phyloP scores from a whole-genome alignment of 2,888 invertebrate species.

The Ctena decussata region DNA sequence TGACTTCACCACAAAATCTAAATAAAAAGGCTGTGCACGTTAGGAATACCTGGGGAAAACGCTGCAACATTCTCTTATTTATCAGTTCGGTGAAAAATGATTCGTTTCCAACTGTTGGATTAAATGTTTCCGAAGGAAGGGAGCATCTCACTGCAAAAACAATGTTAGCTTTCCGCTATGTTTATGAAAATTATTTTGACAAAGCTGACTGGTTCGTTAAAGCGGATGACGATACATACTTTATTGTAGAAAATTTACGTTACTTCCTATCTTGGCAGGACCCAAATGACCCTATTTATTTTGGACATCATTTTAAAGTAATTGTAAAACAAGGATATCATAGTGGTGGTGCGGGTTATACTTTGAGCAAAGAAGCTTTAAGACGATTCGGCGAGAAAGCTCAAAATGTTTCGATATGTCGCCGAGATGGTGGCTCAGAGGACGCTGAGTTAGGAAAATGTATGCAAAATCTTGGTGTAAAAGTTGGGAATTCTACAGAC shows the following conservation, averaged over 20 bases:
- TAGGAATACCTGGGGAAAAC: slow-evolving; percentile 97
- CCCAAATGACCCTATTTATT: slow-evolving; percentile 92
- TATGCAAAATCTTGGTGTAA: slow-evolving; percentile 82
- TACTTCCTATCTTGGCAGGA: slow-evolving; percentile 92
- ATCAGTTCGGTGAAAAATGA: slow-evolving; percentile 89
- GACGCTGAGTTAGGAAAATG: slow-evolving; percentile 84
- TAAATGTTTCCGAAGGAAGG: slow-evolving; percentile 95
- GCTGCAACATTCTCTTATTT: slow-evolving; percentile 89
- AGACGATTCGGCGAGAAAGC: slow-evolving; percentile 91
- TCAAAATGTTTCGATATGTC: slow-evolving; percentile 64
- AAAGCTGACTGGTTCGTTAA: slow-evolving; percentile 99
- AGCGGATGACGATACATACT: slow-evolving; percentile 99
- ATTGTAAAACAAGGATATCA: slow-evolving; percentile 86
- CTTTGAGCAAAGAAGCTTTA: slow-evolving; percentile 94
- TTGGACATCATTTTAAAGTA: slow-evolving; percentile 87
- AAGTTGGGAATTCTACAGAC: slow-evolving; percentile 80
- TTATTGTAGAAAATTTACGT: slow-evolving; percentile 97
- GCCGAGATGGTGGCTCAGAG: slow-evolving; percentile 81
- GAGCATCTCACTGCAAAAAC: slow-evolving; percentile 98
- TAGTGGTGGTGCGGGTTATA: slow-evolving; percentile 92
- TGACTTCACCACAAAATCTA: slow-evolving; percentile 97
- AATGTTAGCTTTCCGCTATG: slow-evolving; percentile 96
- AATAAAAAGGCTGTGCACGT: slow-evolving; percentile 95
- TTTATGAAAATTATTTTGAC: slow-evolving; percentile 93
- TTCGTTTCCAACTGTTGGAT: slow-evolving; percentile 91